Base-by-base conservation (phyloP, 2,888 invertebrate genomes). In the Nematopogon swammerdamellus region DNA sequence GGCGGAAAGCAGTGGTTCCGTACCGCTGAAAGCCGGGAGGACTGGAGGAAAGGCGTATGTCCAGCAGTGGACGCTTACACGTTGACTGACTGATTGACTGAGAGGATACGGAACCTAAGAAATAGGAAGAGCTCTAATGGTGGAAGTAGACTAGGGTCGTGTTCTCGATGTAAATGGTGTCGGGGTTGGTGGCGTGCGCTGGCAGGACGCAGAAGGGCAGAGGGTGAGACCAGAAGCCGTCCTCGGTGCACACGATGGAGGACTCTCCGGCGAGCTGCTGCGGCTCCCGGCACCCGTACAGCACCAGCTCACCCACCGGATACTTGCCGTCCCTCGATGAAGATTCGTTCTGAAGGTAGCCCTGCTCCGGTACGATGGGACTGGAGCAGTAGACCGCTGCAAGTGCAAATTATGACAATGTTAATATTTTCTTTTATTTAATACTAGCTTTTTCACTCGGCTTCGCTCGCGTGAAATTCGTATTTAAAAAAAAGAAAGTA, bases 221-320 rank as follows among this genome's bases (percentile, higher is more conserved):
- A 18, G 89, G 88, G 67, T 92, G 91, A 2, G 92, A 92, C 94
- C 93, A 94, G 63, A 87, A 88, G 46, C 92, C 93, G 53, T 87
- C 89, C 67, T 93, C 93, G 5, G 91, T 92, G 73, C 94, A 94
- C 45, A 92, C 90, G 57, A 91, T 88, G 54, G 89, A 89, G 1
- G 87, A 85, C 65, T 92, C 91, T 3, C 94, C 94, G 20, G 86
- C 62, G 6, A 72, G 62, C 11, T 29, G 44, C 6, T 44, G 70
- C 0, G 63, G 65, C 0, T 64, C 62, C 2, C 63, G 57, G 50
- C 77, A 77, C 44, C 88, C 83, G 70, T 91, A 93, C 60, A 88
- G 88, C 58, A 92, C 86, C 50, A 92, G 81, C 52, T 91, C 88
- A 1, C 93, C 93, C 0, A 91, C 92, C 17, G 88, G 86, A 61